Evolutionary conservation across 53 echinoderm and acorn worm genomes (phyloP), one percentile per base, ranked within the genome.

Genomic region (Zoroaster sp.): DNA sequence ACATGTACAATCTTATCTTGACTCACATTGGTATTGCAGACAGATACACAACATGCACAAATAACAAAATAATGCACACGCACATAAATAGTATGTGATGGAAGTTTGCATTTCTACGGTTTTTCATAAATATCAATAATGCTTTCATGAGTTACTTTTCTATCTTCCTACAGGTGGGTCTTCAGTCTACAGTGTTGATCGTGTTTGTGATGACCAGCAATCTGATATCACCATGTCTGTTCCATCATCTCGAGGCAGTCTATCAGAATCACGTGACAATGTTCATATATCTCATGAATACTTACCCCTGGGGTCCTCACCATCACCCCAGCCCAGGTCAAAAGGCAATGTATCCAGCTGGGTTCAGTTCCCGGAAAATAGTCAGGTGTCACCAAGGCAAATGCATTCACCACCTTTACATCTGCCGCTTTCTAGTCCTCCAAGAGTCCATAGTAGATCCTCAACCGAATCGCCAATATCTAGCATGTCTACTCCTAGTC

Each of bases 201-300:
- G 75, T 25, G 54, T 86, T 49, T 17, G 41, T 43, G 97, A 96
- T 54, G 97, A 96, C 59, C 92, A 71, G 17, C 95, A 92, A 53
- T 96, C 96, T 25, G 91, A 81, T 35, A 43, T 94, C 46, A 87
- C 96, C 69, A 88, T 94, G 52, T 94, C 96, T 55, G 93, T 90
- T 32, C 68, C 92, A 7, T 96, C 96, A 18, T 94, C 94, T 34
- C 68, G 91, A 66, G 96, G 96, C 4, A 96, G 96, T 63, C 91
- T 93, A 44, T 80, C 91, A 13, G 91, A 77, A 25, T 85, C 93
- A 15, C 93, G 93, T 49, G 94, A 94, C 67, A 94, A 83, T 75
- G 77, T 86, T 35, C 63, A 59, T 4, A 59, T 59, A 59, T 96
- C 94, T 42, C 95, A 93, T 5, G 97, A 96, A 49, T 96, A 96